Base-by-base conservation (phyloP, 2,888 invertebrate genomes). In the Trisateles emortualis region DNA sequence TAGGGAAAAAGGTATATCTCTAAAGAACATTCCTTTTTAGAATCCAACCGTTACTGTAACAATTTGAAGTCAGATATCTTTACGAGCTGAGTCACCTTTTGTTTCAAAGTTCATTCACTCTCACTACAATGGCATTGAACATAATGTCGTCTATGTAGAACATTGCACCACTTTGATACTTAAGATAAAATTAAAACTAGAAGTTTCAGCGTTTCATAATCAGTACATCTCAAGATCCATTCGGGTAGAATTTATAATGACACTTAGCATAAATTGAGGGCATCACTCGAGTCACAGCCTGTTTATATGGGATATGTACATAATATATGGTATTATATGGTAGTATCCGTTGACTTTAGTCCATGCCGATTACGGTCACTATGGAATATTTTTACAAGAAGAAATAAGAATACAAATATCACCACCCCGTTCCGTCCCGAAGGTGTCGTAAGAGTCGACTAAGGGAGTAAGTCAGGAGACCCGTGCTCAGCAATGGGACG, bases 261-360 rank as follows among this genome's bases (percentile, higher is more conserved):
- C 79, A 77, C 86, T 87, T 77, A 67, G 77, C 79, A 87, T 87
- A 86, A 86, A 86, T 86, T 64, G 64, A 76, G 72, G 63, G 72
- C 55, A 56, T 59, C 53, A 64, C 66, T 71, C 52, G 50, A 71
- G 51, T 35, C 57, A 39, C 42, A 63, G 52, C 52, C 64, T 70
- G 66, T 64, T 55, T 63, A 58, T 64, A 48, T 57, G 61, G 52
- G 48, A 60, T 65, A 71, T n/a, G n/a, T n/a, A n/a, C 26, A 26
- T 8, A 26, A 19, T 19, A 2, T 19, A 19, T 19, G 19, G 53
- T 51, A 57, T 52, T 57, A 47, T 56, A 53, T 49, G 53, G 40
- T 19, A 45, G 64, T 41, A 60, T 32, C 45, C 44, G 14, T 46
- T 41, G 42, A 45, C 49, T n/a, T n/a, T n/a, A n/a, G n/a, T n/a